Conservation (phyloP, 2,113 vertebrate species). For the Cebidichthys violaceus region DNA sequence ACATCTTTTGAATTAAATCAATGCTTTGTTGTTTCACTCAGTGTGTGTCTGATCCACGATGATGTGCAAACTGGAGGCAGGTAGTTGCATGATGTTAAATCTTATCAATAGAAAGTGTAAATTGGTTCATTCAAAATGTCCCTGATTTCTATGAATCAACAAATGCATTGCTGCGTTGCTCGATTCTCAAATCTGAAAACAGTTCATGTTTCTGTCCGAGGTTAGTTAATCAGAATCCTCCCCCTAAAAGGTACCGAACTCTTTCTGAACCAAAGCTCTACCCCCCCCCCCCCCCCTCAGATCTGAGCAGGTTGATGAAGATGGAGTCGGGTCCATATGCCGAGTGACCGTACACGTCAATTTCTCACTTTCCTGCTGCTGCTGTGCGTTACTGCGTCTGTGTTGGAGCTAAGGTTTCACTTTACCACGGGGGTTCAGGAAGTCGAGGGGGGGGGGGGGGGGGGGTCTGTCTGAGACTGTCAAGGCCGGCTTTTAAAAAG, state of each 20-base stretch:
- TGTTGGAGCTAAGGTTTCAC: slow-evolving; percentile 55
- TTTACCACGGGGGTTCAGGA: slow-evolving; percentile 74
- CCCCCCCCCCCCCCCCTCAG: not conserved
- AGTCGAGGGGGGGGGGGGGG: slow-evolving; percentile 42
- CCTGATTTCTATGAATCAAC: not conserved
- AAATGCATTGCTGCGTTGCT: not conserved
- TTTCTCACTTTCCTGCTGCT: slow-evolving; percentile 50
- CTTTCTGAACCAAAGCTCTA: not conserved
- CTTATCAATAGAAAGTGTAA: not conserved
- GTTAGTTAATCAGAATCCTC: not conserved
- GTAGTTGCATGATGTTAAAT: not conserved
- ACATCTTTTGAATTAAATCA: not conserved
- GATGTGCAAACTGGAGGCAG: not conserved
- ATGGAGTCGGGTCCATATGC: slow-evolving; percentile 39
- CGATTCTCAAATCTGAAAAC: not conserved
- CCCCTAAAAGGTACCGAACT: not conserved
- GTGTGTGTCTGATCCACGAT: not conserved
- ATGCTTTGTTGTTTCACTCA: no score
- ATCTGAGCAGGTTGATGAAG: slow-evolving; percentile 36
- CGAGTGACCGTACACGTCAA: slow-evolving; percentile 43
- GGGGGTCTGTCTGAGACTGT: slow-evolving; percentile 68
- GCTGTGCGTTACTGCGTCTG: slow-evolving; percentile 31
- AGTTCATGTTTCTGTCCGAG: not conserved
- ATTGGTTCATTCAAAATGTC: not conserved
- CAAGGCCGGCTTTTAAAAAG: slow-evolving; percentile 76